Percentiles rank a stretch among this genome's conserved stretches.
Evolutionary conservation across 1,140 invertebrate species (phyloP).

Genomic region (Gyrodactylus salaris): DNA sequence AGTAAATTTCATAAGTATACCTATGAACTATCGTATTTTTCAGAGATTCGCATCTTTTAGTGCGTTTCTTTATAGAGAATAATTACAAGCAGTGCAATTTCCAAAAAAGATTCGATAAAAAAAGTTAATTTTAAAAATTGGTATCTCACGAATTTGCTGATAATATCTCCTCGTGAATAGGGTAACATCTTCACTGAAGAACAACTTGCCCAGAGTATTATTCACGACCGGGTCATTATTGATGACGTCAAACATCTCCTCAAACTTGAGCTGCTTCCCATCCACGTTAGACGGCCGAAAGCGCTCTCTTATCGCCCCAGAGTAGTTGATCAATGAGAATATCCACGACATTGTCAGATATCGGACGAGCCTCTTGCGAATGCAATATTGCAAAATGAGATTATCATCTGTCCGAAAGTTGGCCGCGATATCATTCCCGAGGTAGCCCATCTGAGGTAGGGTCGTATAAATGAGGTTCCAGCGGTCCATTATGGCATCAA

Average conservation of each 20-base stretch:
- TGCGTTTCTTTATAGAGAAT: too few species aligned
- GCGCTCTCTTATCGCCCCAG: neutral
- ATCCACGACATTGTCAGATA: neutral
- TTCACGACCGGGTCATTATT: neutral
- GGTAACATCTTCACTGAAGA: neutral
- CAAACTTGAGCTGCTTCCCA: neutral
- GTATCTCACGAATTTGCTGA: neutral
- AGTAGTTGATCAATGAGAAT: neutral
- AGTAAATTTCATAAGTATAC: too few species aligned
- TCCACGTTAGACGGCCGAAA: neutral
- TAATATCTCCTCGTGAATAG: neutral
- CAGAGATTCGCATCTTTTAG: too few species aligned
- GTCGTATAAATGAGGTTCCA: neutral
- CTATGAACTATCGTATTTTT: too few species aligned
- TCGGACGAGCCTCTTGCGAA: neutral
- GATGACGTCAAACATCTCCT: neutral
- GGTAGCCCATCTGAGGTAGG: neutral
- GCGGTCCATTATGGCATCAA: neutral
- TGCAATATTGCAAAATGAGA: neutral
- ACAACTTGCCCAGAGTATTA: neutral
- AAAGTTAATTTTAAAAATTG: too few species aligned
- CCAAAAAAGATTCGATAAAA: too few species aligned
- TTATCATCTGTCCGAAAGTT: neutral
- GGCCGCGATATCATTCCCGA: neutral
- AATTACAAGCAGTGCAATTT: too few species aligned